Evolutionary conservation across 1,140 invertebrate genomes (phyloP), one percentile per base, ranked within the genome.

Genomic region (Bemisia tabaci): DNA sequence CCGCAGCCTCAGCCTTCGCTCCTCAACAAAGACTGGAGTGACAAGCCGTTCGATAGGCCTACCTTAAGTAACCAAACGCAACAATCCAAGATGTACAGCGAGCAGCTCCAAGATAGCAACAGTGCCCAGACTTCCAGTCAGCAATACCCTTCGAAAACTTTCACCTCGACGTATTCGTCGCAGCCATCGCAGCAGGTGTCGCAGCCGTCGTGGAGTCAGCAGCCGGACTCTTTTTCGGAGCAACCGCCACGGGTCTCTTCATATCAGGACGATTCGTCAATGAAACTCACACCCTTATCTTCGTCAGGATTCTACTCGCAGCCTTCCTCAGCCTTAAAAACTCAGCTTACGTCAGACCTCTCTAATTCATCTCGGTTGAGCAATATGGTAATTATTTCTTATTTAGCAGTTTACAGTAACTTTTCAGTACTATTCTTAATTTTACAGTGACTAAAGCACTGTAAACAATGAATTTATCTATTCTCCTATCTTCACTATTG

Each of bases 1-100:
- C 33, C 5, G 26, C 61, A 25, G 24, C 24, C 24, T 2, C 66
- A 59, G 2, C 66, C 64, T 5, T 48, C 33, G 17, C 17, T 48
- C 5, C 5, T n/a, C 48, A 68, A 62, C 67, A 68, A 68, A 17
- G 33, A 65, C 48, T 48, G 33, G 12, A 27, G 48, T 64, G 24
- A 62, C 67, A 68, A 48, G 17, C 33, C 33, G 33, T 17, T 48
- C 5, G 33, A 5, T 48, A 17, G 26, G 17, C 5, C 33, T 17
- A 9, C 33, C 17, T 48, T 48, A 48, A 48, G 33, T 48, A 48
- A 48, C 17, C 33, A 48, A 48, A 48, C 33, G 33, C 33, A 48
- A 48, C 17, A 5, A 5, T 48, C 33, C 33, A 48, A 48, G 17
- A 5, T 48, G 33, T 48, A 48, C 17, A 48, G 33, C 17, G 33